phyloP scores from a whole-genome alignment of 2,888 invertebrate genomes.

The Leptopilina myrica region DNA sequence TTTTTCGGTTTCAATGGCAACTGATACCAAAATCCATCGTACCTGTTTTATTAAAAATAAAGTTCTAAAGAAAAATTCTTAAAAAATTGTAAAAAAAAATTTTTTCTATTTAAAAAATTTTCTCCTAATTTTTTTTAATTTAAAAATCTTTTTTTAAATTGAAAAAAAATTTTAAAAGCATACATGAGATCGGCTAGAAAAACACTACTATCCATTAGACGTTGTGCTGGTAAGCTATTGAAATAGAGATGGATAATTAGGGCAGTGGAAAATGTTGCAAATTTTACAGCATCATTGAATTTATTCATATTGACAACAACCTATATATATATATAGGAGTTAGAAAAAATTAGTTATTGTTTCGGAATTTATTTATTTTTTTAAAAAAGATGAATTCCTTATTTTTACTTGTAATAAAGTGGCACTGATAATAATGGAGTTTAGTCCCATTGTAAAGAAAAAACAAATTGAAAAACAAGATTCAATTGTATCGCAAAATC shows the following conservation, averaged over 20 bases:
- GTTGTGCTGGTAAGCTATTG: neutral
- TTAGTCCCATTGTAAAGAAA: neutral
- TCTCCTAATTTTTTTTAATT: no score
- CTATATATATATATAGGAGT: no score
- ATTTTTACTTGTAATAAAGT: neutral
- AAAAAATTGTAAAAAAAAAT: no score
- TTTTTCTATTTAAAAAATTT: no score
- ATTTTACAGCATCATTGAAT: neutral
- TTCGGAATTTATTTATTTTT: no score
- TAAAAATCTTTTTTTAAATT: neutral
- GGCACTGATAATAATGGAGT: neutral
- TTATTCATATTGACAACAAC: slow-evolving; percentile 9
- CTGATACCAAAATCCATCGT: neutral
- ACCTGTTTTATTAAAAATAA: neutral
- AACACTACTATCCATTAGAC: neutral
- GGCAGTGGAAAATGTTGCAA: neutral
- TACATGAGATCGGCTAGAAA: neutral
- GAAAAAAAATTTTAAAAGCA: no score
- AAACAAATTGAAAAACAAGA: slow-evolving; percentile 1
- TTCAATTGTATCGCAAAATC: slow-evolving; percentile 15
- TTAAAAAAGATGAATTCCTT: neutral
- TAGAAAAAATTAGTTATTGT: neutral
- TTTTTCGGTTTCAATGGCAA: neutral
- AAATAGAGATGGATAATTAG: neutral
- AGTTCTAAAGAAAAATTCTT: neutral